Evolutionary conservation across 2,888 invertebrate species (phyloP), one percentile per base, ranked within the genome.

Genomic region (Harpalus rufipes): DNA sequence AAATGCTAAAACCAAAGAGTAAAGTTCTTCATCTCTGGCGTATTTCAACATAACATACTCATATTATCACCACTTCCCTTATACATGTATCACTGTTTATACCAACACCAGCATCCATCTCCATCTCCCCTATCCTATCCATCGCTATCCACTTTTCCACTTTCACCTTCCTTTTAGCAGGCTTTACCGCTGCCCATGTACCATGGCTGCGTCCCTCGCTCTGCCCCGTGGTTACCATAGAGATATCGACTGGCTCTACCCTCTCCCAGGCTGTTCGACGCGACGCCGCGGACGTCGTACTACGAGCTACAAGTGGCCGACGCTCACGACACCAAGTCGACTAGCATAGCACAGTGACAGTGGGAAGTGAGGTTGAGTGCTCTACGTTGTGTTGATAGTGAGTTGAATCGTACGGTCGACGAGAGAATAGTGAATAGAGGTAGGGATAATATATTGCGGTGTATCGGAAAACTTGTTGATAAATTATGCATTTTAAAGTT

Each of bases 271-370:
- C 59, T 61, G 56, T 14, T 21, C 78, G 7, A 14, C 39, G 44
- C 44, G 44, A 74, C 72, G 18, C 41, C 51, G 56, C 61, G 16
- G 32, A 7, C 79, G 59, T 25, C 56, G 78, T 78, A 79, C 79
- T 79, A 79, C 61, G 18, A 79, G 58, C 79, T 79, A 59, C 79
- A 41, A 58, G 79, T 79, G 79, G 79, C 61, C 56, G 78, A 58
- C 68, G 68, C 68, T 25, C 25, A 32, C 32, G 32, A 8, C 21
- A 25, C 63, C 25, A 56, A 7, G 14, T 14, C 5, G 6, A 14
- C 16, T 18, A 12, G 14, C 39, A 32, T 44, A 7, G 44, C 12
- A n/a, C 7, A 10, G 72, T 44, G 44, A 7, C 41, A n/a, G n/a
- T 72, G 39, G 32, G 32, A 32, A 32, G 32, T 32, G 32, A 32